phyloP scores from a whole-genome alignment of 2,888 invertebrate species.

The Pimpla rufipes region DNA sequence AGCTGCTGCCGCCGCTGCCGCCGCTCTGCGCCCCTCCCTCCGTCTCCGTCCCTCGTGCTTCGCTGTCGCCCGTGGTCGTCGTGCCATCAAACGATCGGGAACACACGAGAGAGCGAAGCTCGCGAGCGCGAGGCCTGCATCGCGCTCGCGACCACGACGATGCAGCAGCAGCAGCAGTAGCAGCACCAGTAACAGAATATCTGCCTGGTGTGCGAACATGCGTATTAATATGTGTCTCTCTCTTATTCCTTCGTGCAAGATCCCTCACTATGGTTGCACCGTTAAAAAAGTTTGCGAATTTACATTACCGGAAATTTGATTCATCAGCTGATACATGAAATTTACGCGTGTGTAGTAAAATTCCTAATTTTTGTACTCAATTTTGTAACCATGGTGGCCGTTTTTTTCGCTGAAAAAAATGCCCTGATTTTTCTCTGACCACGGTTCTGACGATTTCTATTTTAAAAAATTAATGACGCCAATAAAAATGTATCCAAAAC shows the following conservation, averaged over 20 bases:
- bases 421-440: no score
- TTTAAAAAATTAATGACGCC: no score
- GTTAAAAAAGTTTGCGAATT: no score
- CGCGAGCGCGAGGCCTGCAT: constrained; percentile 43
- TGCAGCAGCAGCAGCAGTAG: constrained; percentile 24
- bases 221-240: constrained; percentile 49
- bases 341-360: no score
- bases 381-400: no score
- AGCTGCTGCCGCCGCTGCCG: no score
- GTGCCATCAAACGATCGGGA: constrained; percentile 61
- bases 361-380: no score
- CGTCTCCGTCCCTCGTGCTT: constrained; percentile 18
- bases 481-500: no score
- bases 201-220: constrained; percentile 37
- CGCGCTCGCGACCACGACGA: constrained; percentile 39
- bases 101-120: constrained; percentile 30
- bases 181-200: neutral
- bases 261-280: constrained; percentile 33
- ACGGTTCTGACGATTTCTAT: no score
- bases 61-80: constrained; percentile 42
- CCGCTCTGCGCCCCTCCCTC: constrained; percentile 31
- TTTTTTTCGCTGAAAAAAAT: no score
- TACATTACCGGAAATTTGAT: no score
- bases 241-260: constrained; percentile 21
- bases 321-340: no score